Conservation (phyloP, 2,113 vertebrate species). For the Amphiprion percula region DNA sequence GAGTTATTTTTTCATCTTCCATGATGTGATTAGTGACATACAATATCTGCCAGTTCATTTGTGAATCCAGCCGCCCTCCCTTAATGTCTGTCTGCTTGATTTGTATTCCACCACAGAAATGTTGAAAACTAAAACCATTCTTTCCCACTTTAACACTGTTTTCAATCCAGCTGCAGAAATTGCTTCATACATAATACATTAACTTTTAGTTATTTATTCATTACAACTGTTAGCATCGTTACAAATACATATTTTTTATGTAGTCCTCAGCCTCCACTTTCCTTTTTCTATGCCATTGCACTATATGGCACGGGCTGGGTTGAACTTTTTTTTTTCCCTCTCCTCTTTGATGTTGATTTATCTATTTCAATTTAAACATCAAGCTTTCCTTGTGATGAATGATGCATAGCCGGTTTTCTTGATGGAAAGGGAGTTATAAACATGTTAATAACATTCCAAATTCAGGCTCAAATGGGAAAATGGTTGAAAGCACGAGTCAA, state of each 20-base stretch:
- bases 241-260: constrained; percentile 70
- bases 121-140: constrained; percentile 44
- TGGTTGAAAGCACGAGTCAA: not conserved
- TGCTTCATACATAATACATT: constrained; percentile 77
- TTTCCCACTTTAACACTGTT: constrained; percentile 61
- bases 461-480: constrained; percentile 13
- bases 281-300: constrained; percentile 43
- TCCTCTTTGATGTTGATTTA: constrained; percentile 57
- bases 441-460: constrained; percentile 36
- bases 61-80: constrained; percentile 15
- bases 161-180: constrained; percentile 68
- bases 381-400: constrained; percentile 57
- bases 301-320: constrained; percentile 29
- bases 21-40: constrained; percentile 58
- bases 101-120: constrained; percentile 49
- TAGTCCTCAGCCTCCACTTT: constrained; percentile 47
- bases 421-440: constrained; percentile 24
- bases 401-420: constrained; percentile 35
- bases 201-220: constrained; percentile 79
- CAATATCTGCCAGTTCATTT: constrained; percentile 57
- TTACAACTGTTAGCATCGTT: constrained; percentile 73
- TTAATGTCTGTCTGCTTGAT: constrained; percentile 38
- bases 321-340: constrained; percentile 22
- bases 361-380: constrained; percentile 67
- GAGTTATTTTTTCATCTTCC: constrained; percentile 34